A percentile compares a stretch with the other conserved stretches of the same genome.
Conservation (phyloP, 2,888 invertebrate genomes). For the Xestia xanthographa region DNA sequence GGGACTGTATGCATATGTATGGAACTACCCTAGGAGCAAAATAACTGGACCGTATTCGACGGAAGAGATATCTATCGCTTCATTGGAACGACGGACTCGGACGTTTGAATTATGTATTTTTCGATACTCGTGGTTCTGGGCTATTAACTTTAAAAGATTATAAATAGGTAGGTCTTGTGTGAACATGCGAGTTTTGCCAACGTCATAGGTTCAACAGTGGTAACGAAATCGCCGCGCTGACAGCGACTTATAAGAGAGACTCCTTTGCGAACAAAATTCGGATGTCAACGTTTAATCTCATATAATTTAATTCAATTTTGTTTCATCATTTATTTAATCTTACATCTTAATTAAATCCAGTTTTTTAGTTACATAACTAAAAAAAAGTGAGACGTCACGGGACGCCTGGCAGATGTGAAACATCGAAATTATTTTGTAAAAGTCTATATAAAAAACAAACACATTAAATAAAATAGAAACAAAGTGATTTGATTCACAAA, state of each 20-base stretch:
- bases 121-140: not conserved
- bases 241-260: too few relatives aligned
- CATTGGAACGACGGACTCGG: slow-evolving; percentile 4
- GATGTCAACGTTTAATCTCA: not conserved
- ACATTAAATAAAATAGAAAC: too few relatives aligned
- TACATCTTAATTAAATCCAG: too few relatives aligned
- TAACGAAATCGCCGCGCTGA: too few relatives aligned
- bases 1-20: slow-evolving; percentile 50
- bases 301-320: not conserved
- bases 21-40: slow-evolving; percentile 10
- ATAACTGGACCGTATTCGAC: slow-evolving; percentile 48
- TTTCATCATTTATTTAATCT: not conserved
- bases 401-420: too few relatives aligned
- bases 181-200: not conserved
- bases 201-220: not conserved
- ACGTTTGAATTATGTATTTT: slow-evolving; percentile 44
- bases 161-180: not conserved
- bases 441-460: too few relatives aligned
- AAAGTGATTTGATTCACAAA: too few relatives aligned
- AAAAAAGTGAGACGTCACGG: too few relatives aligned
- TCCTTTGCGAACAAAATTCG: not conserved
- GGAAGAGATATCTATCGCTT: slow-evolving; percentile 31
- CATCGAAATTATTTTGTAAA: too few relatives aligned
- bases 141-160: not conserved
- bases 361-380: too few relatives aligned